phyloP scores from a whole-genome alignment of 2,113 vertebrate genomes.

The Loxodonta africana region DNA sequence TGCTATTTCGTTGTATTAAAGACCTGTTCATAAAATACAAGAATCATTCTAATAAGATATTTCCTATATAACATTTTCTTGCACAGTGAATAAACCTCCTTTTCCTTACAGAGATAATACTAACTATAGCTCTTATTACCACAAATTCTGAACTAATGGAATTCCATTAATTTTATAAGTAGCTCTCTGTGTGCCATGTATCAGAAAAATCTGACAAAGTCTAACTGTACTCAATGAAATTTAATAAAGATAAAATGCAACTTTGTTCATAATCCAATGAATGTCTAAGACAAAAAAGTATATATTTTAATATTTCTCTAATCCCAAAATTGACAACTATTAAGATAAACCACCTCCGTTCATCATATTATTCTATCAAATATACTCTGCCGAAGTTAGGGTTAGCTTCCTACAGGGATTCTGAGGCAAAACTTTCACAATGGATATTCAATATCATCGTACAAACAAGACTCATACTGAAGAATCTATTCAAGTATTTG shows the following conservation, averaged over 20 bases:
- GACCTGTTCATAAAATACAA: conserved; percentile 34
- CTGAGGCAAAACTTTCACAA: conserved; percentile 44
- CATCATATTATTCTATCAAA: conserved; percentile 4
- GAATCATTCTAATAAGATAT: conserved; percentile 46
- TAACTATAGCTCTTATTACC: background rate
- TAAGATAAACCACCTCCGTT: conserved; percentile 16
- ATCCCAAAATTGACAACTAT: background rate
- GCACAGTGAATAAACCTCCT: background rate
- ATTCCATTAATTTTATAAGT: conserved; percentile 55
- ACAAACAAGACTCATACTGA: conserved; percentile 33
- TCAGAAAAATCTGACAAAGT: conserved; percentile 63
- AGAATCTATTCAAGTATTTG: background rate
- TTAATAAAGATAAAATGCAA: conserved; percentile 60
- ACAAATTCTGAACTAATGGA: conserved; percentile 46
- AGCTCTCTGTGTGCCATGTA: background rate
- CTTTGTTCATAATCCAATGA: conserved; percentile 48
- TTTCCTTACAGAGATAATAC: conserved; percentile 45
- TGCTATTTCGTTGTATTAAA: conserved; percentile 2
- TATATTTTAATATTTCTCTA: conserved; percentile 39
- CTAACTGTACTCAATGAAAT: conserved; percentile 34
- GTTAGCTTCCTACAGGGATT: conserved; percentile 43
- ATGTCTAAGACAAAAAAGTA: conserved; percentile 57
- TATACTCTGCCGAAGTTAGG: conserved; percentile 11
- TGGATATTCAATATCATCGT: background rate
- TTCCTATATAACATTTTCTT: conserved; percentile 22